A percentile compares a stretch with the other conserved stretches of the same genome.
These are phyloP conservation scores for Dendrophyllia cribrosa DNA, from an alignment of 64 coral and sea anemone genomes.

Conservation along the genomic window DNA sequence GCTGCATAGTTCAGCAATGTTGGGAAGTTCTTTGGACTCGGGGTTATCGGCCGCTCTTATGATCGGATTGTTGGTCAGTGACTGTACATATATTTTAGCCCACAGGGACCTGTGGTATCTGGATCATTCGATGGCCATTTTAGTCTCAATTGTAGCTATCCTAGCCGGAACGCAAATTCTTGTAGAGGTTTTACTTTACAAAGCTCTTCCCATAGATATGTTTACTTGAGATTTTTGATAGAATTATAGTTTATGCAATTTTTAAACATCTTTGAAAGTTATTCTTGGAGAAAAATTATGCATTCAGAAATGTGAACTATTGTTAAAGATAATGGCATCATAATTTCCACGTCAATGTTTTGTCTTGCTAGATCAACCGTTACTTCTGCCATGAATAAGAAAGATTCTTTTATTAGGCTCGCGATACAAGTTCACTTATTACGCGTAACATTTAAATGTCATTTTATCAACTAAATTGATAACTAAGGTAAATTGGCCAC, in stretches of 20 bases:
- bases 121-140: constrained; percentile 44
- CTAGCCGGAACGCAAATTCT: neutral
- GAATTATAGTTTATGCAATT: neutral
- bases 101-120: constrained; percentile 35
- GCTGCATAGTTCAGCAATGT: constrained; percentile 19
- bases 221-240: neutral
- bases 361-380: too few species aligned
- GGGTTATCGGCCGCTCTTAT: constrained; percentile 9
- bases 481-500: too few species aligned
- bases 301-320: too few species aligned
- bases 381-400: too few species aligned
- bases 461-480: too few species aligned
- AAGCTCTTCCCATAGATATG: neutral
- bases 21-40: constrained; percentile 4
- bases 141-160: neutral
- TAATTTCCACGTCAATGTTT: too few species aligned
- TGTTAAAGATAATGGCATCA: too few species aligned
- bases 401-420: too few species aligned
- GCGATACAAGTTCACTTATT: too few species aligned
- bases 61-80: constrained; percentile 3
- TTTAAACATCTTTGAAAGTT: too few species aligned
- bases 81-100: neutral
- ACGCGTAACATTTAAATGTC: too few species aligned
- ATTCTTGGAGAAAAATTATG: too few species aligned
- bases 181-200: constrained; percentile 1